Conservation (phyloP, 1,140 invertebrate genomes). For the Thereuonema tuberculata region DNA sequence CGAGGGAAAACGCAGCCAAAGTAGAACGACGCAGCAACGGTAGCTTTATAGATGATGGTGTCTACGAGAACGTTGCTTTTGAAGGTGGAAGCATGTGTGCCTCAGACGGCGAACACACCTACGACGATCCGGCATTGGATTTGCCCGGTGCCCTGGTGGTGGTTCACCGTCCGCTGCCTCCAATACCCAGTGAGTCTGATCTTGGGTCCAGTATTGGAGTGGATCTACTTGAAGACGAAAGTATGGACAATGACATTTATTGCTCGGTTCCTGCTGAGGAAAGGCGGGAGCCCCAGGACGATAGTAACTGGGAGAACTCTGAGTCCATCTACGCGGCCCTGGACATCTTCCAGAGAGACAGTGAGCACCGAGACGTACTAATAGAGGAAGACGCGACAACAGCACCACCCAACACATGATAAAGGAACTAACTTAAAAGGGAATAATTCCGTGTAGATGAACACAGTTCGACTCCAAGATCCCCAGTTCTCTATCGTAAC, state of each 20-base stretch:
- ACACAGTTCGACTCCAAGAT: no score
- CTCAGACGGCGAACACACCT: background rate
- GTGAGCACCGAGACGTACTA: background rate
- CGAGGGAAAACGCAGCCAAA: no score
- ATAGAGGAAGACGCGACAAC: no score
- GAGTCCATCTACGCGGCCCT: slow-evolving; percentile 5
- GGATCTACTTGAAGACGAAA: background rate
- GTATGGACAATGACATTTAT: slow-evolving; percentile 2
- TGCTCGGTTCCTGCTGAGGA: background rate
- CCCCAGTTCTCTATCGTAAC: no score
- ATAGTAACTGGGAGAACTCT: background rate
- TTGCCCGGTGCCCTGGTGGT: background rate
- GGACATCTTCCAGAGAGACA: background rate
- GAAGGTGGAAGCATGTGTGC: background rate
- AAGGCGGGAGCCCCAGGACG: background rate
- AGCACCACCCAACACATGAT: no score
- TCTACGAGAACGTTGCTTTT: background rate
- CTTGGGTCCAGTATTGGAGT: no score
- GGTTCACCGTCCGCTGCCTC: background rate
- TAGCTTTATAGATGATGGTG: background rate
- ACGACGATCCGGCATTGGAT: background rate
- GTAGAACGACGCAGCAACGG: no score
- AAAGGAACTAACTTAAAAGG: no score
- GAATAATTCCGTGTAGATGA: no score
- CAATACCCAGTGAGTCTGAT: slow-evolving; percentile 2